A percentile compares a stretch with the other conserved stretches of the same genome.
These are phyloP conservation scores for Pentamera pediparva DNA, from an alignment of 53 echinoderm and acorn worm genomes.

Conservation along the genomic window DNA sequence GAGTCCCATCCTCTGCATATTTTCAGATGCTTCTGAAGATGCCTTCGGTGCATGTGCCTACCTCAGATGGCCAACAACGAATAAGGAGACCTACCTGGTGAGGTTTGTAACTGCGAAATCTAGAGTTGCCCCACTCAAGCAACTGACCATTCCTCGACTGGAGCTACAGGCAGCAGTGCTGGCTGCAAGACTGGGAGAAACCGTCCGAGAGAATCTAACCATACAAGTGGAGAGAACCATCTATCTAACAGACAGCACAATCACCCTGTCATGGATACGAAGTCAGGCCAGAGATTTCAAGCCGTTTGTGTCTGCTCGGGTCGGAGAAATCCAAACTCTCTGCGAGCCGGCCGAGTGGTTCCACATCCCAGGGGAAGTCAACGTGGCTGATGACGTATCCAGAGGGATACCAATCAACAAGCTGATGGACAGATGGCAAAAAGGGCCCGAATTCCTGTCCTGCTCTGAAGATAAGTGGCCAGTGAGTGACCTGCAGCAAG, in stretches of 20 bases:
- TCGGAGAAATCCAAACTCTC: conserved; percentile 50
- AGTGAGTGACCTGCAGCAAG: background rate
- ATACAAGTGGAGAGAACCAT: background rate
- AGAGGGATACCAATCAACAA: conserved; percentile 19
- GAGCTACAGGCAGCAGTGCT: conserved; percentile 17
- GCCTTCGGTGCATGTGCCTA: conserved; percentile 58
- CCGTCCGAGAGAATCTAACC: background rate
- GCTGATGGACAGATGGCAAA: conserved; percentile 3
- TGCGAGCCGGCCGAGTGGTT: conserved; percentile 47
- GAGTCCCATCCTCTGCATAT: conserved; percentile 38
- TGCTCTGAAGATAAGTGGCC: conserved; percentile 15
- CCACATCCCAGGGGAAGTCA: conserved; percentile 12
- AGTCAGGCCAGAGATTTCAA: conserved; percentile 43
- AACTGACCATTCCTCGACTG: conserved; percentile 1
- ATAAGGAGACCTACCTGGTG: conserved; percentile 17
- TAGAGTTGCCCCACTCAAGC: conserved; percentile 21
- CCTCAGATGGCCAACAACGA: conserved; percentile 38
- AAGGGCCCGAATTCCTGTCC: background rate
- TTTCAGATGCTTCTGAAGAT: conserved; percentile 58
- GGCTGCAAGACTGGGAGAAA: background rate
- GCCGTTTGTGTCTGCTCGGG: conserved; percentile 48
- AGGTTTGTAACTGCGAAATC: background rate
- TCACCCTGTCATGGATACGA: conserved; percentile 44
- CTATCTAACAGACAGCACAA: conserved; percentile 60
- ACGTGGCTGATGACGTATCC: conserved; percentile 25